Evolutionary conservation across 2,113 vertebrate genomes (phyloP).

Genomic region (Zootoca vivipara): DNA sequence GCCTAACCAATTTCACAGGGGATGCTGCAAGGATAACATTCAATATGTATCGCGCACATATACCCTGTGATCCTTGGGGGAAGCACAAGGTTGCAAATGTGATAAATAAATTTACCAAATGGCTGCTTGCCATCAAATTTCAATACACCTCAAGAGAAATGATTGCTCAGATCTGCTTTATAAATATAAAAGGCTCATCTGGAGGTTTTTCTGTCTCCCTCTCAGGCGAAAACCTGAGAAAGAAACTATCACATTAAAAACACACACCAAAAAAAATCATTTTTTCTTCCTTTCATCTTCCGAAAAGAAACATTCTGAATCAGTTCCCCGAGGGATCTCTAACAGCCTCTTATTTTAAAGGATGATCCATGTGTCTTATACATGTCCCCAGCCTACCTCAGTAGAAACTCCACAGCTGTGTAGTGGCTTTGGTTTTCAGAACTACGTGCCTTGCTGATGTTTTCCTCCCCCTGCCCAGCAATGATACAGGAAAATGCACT

Average conservation of each 20-base stretch:
- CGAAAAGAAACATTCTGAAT: not conserved
- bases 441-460: too few species aligned
- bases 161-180: not conserved
- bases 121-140: not conserved
- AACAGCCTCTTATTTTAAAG: slow-evolving; percentile 7
- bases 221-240: not conserved
- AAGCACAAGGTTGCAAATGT: not conserved
- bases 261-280: not conserved
- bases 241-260: not conserved
- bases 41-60: not conserved
- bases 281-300: not conserved
- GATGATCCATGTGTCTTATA: not conserved
- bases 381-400: not conserved
- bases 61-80: not conserved
- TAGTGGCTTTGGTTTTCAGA: not conserved
- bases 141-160: not conserved
- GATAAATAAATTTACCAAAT: not conserved
- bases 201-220: not conserved
- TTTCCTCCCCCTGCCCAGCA: too few species aligned
- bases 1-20: not conserved
- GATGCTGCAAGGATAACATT: not conserved
- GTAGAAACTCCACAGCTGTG: not conserved
- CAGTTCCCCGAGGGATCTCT: not conserved
- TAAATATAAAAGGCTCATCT: not conserved
- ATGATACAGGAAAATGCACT: too few species aligned